Conservation (phyloP, 2,888 invertebrate species). For the Cheilosia pagana region DNA sequence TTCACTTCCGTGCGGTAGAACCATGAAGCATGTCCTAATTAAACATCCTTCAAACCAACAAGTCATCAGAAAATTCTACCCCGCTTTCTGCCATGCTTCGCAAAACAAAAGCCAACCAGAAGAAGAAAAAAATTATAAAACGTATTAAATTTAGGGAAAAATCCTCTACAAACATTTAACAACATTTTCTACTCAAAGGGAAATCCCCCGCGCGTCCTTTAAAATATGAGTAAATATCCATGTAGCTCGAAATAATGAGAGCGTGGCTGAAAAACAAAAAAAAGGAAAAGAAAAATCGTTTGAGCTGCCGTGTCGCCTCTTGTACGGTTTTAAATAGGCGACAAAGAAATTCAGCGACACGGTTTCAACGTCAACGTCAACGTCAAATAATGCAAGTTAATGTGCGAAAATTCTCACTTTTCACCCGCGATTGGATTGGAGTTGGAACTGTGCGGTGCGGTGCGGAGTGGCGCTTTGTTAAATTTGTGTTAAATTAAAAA, state of each 20-base stretch:
- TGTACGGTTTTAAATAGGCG: constrained; percentile 40
- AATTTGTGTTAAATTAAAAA: too few species aligned
- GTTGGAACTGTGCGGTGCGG: too few species aligned
- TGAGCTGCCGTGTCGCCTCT: constrained; percentile 20
- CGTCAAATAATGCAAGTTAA: constrained; percentile 62
- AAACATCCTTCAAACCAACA: constrained; percentile 44
- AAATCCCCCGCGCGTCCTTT: constrained; percentile 19
- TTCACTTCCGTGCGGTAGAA: neutral
- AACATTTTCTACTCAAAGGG: constrained; percentile 30
- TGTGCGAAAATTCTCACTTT: constrained; percentile 71
- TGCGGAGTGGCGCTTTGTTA: too few species aligned
- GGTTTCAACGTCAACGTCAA: constrained; percentile 18
- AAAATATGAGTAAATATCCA: neutral
- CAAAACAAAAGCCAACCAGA: constrained; percentile 10
- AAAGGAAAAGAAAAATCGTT: constrained; percentile 29
- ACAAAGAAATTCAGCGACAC: constrained; percentile 55
- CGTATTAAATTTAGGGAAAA: constrained; percentile 3
- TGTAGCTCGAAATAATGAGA: constrained; percentile 11
- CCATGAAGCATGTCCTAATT: constrained; percentile 34
- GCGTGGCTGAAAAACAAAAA: neutral
- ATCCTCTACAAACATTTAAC: constrained; percentile 41
- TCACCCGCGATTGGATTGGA: neutral
- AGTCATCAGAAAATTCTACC: constrained; percentile 9
- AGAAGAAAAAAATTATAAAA: neutral
- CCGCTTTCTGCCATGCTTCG: neutral